Evolutionary conservation across 2,113 vertebrate species (phyloP).

Genomic region (Phalacrocorax pelagicus): DNA sequence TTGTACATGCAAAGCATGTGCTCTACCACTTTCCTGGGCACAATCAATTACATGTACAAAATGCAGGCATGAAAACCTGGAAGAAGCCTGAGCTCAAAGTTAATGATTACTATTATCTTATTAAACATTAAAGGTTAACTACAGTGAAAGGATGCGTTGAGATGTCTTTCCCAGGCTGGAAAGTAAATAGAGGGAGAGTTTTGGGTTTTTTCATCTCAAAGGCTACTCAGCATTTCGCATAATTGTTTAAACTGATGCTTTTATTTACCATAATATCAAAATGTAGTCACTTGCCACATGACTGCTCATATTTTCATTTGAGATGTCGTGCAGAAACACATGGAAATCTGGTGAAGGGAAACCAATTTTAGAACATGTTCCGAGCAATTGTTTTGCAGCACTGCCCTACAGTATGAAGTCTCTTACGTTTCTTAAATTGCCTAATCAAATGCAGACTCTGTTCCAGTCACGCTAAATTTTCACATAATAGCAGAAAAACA

Average conservation of each 20-base stretch:
- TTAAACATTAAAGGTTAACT: slow-evolving; percentile 58
- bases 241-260: slow-evolving; percentile 27
- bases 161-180: neutral
- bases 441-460: slow-evolving; percentile 75
- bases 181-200: slow-evolving; percentile 21
- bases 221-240: slow-evolving; percentile 18
- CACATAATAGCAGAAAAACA: slow-evolving; percentile 67
- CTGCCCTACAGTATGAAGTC: slow-evolving; percentile 73
- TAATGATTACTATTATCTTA: slow-evolving; percentile 22
- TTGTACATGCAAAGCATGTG: slow-evolving; percentile 17
- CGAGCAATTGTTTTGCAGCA: slow-evolving; percentile 72
- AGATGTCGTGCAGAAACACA: slow-evolving; percentile 47
- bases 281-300: slow-evolving; percentile 31
- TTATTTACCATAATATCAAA: slow-evolving; percentile 53
- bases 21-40: neutral
- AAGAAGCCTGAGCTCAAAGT: slow-evolving; percentile 25
- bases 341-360: slow-evolving; percentile 66
- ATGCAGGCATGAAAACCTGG: neutral
- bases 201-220: neutral
- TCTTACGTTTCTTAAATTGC: slow-evolving; percentile 71
- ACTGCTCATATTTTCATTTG: slow-evolving; percentile 50
- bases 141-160: neutral
- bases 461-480: slow-evolving; percentile 82
- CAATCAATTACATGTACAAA: neutral
- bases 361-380: slow-evolving; percentile 79